Conservation (phyloP, 1,140 invertebrate species). For the Hycleus cichorii region DNA sequence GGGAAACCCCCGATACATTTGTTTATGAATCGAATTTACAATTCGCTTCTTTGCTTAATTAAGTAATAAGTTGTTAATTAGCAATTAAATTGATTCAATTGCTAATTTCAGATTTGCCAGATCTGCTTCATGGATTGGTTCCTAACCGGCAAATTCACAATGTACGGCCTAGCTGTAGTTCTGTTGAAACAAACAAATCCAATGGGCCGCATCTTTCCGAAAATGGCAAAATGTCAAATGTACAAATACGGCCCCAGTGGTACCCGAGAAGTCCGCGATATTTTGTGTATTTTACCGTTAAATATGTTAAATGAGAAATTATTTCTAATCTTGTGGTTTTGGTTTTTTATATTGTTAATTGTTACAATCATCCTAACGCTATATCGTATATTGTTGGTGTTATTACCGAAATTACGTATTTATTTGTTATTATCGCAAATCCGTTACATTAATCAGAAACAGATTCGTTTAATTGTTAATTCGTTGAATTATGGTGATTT, state of each 20-base stretch:
- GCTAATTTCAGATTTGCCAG: conserved; percentile 46
- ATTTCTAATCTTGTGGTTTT: conserved; percentile 73
- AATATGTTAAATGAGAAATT: conserved; percentile 78
- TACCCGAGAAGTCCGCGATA: conserved; percentile 51
- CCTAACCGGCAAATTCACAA: conserved; percentile 63
- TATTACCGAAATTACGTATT: conserved; percentile 43
- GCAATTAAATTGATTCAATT: no score
- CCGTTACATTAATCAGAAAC: conserved; percentile 42
- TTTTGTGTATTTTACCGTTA: conserved; percentile 64
- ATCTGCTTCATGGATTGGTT: conserved; percentile 64
- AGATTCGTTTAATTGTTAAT: conserved; percentile 47
- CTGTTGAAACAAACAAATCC: conserved; percentile 43
- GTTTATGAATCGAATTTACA: neutral
- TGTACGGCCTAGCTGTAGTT: conserved; percentile 57
- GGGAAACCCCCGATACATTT: no score
- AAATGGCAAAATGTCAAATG: conserved; percentile 73
- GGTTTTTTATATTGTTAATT: conserved; percentile 62
- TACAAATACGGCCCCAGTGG: conserved; percentile 58
- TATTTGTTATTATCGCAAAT: conserved; percentile 50
- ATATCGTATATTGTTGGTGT: conserved; percentile 49
- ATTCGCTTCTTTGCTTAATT: conserved; percentile 9
- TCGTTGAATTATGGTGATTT: conserved; percentile 56
- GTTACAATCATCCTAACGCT: conserved; percentile 56
- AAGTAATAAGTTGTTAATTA: no score
- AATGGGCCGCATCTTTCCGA: conserved; percentile 61